These are phyloP conservation scores for Protobothrops mucrosquamatus DNA, from an alignment of 2,113 vertebrate genomes.

Conservation along the genomic window DNA sequence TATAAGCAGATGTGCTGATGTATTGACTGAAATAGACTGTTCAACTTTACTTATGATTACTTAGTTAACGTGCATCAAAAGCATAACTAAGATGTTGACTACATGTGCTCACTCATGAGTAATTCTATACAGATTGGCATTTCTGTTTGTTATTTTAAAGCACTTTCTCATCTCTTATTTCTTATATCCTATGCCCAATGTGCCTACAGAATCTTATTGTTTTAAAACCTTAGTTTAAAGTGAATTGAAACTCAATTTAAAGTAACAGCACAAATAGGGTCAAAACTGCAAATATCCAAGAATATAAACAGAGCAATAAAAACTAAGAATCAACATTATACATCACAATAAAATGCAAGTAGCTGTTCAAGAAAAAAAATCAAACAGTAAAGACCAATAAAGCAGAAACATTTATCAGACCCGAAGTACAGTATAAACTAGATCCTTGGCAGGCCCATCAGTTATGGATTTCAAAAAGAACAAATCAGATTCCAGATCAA, in stretches of 20 bases:
- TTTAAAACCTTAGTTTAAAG: background rate
- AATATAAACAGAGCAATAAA: background rate
- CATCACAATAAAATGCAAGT: background rate
- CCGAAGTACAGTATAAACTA: background rate
- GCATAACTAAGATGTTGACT: too few species aligned
- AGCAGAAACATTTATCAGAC: background rate
- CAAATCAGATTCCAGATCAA: background rate
- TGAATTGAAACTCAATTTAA: constrained; percentile 2
- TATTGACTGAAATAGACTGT: background rate
- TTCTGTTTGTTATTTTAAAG: background rate
- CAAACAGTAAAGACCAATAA: background rate
- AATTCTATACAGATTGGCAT: background rate
- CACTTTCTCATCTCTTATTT: too few species aligned
- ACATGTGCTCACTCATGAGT: background rate
- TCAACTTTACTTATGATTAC: background rate
- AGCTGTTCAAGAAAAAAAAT: background rate
- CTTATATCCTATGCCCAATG: background rate
- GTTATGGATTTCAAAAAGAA: background rate
- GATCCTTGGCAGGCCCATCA: background rate
- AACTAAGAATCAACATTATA: background rate
- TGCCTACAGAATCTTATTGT: background rate
- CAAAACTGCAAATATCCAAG: background rate
- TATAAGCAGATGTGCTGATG: too few species aligned
- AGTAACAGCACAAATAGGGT: background rate
- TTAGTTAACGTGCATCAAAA: background rate